Evolutionary conservation across 2,797 vertebrate species (phyloP).

Genomic region (Arremon brunneinucha): DNA sequence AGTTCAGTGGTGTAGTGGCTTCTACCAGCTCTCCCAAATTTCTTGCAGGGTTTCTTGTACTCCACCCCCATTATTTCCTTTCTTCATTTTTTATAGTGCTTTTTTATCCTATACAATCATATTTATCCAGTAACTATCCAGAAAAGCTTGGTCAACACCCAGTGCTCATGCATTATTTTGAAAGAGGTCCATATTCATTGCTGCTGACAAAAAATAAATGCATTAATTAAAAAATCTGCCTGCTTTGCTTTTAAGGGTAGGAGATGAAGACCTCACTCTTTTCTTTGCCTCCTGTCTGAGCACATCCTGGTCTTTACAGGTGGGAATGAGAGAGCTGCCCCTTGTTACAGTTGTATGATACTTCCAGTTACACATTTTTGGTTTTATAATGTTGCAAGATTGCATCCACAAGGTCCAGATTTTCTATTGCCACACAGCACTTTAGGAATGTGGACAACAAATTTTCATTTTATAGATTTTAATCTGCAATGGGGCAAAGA

Average conservation of each 20-base stretch:
- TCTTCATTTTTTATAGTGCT: neutral
- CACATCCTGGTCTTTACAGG: rapidly evolving
- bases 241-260: neutral
- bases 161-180: neutral
- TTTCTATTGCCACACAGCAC: neutral
- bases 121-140: neutral
- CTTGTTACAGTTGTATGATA: neutral
- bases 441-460: neutral
- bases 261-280: neutral
- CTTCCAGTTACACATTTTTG: neutral
- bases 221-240: rapidly evolving
- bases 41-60: neutral
- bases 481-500: neutral
- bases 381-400: neutral
- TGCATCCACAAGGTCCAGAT: neutral
- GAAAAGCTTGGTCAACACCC: neutral
- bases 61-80: neutral
- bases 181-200: neutral
- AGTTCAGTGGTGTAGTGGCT: rapidly evolving
- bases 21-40: neutral
- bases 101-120: neutral
- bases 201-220: neutral
- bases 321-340: neutral
- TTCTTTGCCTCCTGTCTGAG: neutral
- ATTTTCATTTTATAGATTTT: neutral